phyloP scores from a whole-genome alignment of 2,888 invertebrate genomes.

The Rhimphoctona megacephalus region DNA sequence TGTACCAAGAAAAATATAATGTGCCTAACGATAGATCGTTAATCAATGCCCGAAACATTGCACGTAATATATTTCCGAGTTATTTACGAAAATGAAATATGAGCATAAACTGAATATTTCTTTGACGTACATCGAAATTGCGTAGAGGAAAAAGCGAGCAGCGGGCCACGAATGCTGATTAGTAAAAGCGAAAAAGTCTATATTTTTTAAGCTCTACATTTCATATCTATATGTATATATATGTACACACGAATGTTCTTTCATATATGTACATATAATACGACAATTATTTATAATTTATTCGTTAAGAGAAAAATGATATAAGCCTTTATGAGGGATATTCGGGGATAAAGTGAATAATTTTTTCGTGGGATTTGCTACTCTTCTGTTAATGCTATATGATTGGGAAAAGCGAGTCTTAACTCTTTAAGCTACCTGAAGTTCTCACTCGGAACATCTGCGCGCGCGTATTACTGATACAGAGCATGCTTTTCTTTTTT shows the following conservation, averaged over 20 bases:
- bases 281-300: slow-evolving; percentile 23
- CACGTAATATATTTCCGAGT: no score
- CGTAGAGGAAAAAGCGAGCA: slow-evolving; percentile 33
- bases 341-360: slow-evolving; percentile 44
- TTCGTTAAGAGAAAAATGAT: slow-evolving; percentile 31
- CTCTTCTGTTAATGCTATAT: slow-evolving; percentile 55
- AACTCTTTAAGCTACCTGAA: background rate
- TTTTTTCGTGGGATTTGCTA: slow-evolving; percentile 26
- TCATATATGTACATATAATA: slow-evolving; percentile 29
- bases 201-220: slow-evolving; percentile 12
- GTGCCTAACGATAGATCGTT: no score
- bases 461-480: background rate
- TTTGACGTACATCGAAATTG: slow-evolving; percentile 23
- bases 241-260: background rate
- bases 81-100: background rate
- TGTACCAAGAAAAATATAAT: background rate
- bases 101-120: background rate
- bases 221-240: slow-evolving; percentile 7
- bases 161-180: slow-evolving; percentile 45
- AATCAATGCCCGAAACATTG: no score
- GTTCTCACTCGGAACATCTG: background rate
- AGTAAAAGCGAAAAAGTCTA: slow-evolving; percentile 43
- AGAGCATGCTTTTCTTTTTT: background rate
- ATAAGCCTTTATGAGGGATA: slow-evolving; percentile 48
- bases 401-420: slow-evolving; percentile 21